These are phyloP conservation scores for Elgaria multicarinata DNA, from an alignment of 2,113 vertebrate species.

Conservation along the genomic window DNA sequence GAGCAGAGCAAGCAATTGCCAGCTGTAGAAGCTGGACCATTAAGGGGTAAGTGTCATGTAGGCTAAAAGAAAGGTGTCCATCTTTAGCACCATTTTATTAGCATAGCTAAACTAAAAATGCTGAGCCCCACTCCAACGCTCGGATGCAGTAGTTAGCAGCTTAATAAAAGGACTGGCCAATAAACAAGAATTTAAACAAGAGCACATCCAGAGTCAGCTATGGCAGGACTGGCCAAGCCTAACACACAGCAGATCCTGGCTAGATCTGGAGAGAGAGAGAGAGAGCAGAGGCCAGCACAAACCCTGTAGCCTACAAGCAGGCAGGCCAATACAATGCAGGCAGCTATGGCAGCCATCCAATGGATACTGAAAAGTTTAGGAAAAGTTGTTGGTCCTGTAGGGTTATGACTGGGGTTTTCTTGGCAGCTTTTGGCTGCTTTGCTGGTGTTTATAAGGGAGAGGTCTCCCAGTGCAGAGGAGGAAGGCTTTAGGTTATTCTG, in stretches of 20 bases:
- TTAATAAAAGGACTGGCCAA: slow-evolving; percentile 14
- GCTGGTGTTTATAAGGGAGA: neutral
- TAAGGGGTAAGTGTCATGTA: slow-evolving; percentile 15
- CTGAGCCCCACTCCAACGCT: slow-evolving; percentile 3
- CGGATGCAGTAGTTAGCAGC: slow-evolving; percentile 37
- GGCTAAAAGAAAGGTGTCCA: neutral
- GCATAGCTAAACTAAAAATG: slow-evolving; percentile 51
- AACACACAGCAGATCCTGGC: neutral
- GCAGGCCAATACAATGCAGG: slow-evolving; percentile 13
- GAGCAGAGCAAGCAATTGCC: neutral
- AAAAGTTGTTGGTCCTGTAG: neutral
- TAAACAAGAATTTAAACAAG: slow-evolving; percentile 8
- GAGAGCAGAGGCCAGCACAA: slow-evolving; percentile 18
- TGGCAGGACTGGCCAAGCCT: slow-evolving; percentile 1
- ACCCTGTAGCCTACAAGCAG: slow-evolving; percentile 46
- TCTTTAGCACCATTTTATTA: slow-evolving; percentile 48
- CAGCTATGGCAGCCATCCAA: slow-evolving; percentile 11
- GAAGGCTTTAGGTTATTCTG: neutral
- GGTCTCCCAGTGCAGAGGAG: slow-evolving; percentile 19
- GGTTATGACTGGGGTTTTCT: neutral
- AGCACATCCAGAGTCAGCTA: neutral
- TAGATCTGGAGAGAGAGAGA: neutral
- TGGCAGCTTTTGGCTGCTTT: slow-evolving; percentile 35
- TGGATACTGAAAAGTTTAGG: slow-evolving; percentile 12
- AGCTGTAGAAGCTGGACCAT: neutral